These are phyloP conservation scores for Felis chaus DNA, from an alignment of 2,113 vertebrate species.

Conservation along the genomic window DNA sequence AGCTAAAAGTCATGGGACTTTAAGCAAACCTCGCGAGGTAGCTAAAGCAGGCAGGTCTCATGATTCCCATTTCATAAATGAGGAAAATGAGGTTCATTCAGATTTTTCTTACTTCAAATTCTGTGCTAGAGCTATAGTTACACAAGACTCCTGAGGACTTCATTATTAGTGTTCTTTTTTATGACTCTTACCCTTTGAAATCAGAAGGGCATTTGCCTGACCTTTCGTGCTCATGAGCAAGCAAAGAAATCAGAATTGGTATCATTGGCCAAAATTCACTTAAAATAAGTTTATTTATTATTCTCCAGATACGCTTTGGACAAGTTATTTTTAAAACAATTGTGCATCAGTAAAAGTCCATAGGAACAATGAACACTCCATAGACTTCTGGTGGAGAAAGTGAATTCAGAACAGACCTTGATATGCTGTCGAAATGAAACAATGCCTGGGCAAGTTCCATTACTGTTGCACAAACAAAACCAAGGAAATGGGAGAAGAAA, in stretches of 20 bases:
- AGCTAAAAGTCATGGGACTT: not conserved
- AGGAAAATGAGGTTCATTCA: not conserved
- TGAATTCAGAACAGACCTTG: conserved; percentile 35
- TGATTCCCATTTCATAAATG: not conserved
- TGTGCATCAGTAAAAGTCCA: conserved; percentile 27
- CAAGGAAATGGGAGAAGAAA: conserved; percentile 63
- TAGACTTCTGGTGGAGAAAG: conserved; percentile 16
- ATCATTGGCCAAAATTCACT: not conserved
- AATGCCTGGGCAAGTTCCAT: conserved; percentile 45
- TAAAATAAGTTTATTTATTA: conserved; percentile 43
- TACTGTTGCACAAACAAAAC: conserved; percentile 48
- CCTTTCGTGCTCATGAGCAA: not conserved
- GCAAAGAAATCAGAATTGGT: conserved; percentile 46
- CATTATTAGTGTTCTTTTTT: not conserved
- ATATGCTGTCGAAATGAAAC: conserved; percentile 61
- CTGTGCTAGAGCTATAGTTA: not conserved
- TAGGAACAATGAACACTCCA: conserved; percentile 15
- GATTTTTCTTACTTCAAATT: not conserved
- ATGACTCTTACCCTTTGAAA: not conserved
- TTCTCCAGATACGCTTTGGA: conserved; percentile 32
- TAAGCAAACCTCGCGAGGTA: not conserved
- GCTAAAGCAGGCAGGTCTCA: not conserved
- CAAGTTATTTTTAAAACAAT: conserved; percentile 55
- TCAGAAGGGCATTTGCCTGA: not conserved
- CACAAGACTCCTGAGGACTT: not conserved